phyloP scores from a whole-genome alignment of 2,113 vertebrate genomes.

The Felis chaus region DNA sequence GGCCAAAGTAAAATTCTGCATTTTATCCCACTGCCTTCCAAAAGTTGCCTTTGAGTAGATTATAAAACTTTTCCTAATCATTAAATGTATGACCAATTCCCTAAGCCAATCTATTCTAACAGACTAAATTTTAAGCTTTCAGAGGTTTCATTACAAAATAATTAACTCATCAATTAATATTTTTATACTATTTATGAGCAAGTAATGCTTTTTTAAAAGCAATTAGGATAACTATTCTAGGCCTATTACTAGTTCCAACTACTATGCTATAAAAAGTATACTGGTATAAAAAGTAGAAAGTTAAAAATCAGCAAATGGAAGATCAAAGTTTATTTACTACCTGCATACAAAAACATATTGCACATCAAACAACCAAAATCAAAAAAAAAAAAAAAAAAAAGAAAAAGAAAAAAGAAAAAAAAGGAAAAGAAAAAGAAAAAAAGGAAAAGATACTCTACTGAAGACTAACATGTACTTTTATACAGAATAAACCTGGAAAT shows the following conservation, averaged over 20 bases:
- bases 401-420: conserved; percentile 84
- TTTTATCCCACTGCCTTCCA: background rate
- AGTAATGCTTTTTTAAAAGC: conserved; percentile 66
- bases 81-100: conserved; percentile 7
- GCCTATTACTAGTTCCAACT: conserved; percentile 49
- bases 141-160: conserved; percentile 52
- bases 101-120: conserved; percentile 38
- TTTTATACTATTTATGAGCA: conserved; percentile 38
- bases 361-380: conserved; percentile 99
- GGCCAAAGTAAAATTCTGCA: conserved; percentile 50
- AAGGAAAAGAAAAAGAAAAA: conserved; percentile 78
- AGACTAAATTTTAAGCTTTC: conserved; percentile 40
- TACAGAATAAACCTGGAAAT: conserved; percentile 95
- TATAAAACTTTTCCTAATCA: conserved; percentile 4
- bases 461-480: conserved; percentile 92
- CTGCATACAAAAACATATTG: conserved; percentile 99
- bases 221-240: conserved; percentile 52
- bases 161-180: conserved; percentile 43
- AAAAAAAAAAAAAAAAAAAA: conserved; percentile 83
- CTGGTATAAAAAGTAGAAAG: conserved; percentile 78
- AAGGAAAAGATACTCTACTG: conserved; percentile 88
- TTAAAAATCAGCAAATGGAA: conserved; percentile 94
- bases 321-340: conserved; percentile 99
- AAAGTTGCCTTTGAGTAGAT: background rate
- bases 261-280: conserved; percentile 50